A percentile compares a stretch with the other conserved stretches of the same genome.
Evolutionary conservation across 2,797 vertebrate species (phyloP).

Genomic region (Pteropus rufus): DNA sequence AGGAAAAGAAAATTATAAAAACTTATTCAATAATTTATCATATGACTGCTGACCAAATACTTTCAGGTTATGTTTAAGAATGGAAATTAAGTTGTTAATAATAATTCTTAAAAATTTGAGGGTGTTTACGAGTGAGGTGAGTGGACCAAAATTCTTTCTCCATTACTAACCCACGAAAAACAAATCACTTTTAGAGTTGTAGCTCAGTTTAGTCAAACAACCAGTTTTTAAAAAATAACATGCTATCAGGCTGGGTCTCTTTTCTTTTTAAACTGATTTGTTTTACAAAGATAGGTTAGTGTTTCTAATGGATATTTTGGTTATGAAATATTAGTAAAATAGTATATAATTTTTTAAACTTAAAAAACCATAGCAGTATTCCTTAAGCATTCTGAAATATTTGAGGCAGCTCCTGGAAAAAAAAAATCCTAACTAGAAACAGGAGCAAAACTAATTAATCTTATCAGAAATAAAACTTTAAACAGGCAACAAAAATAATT

Average conservation of each 20-base stretch:
- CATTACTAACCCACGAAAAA: constrained; percentile 35
- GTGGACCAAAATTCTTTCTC: neutral
- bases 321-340: constrained; percentile 46
- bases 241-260: neutral
- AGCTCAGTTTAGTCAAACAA: constrained; percentile 6
- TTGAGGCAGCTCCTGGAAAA: constrained; percentile 1
- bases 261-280: constrained; percentile 49
- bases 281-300: constrained; percentile 14
- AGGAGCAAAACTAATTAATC: constrained; percentile 45
- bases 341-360: constrained; percentile 24
- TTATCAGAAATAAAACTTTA: constrained; percentile 3
- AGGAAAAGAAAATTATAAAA: neutral
- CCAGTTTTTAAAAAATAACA: neutral
- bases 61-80: constrained; percentile 33
- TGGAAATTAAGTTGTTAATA: neutral
- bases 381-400: constrained; percentile 26
- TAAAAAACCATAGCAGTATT: neutral
- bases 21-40: neutral
- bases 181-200: constrained; percentile 40
- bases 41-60: neutral
- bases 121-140: neutral
- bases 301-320: neutral
- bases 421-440: constrained; percentile 21
- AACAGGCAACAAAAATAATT: constrained; percentile 34
- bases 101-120: neutral